A percentile compares a stretch with the other conserved stretches of the same genome.
Conservation (phyloP, 2,888 invertebrate species). For the Eupeodes luniger region DNA sequence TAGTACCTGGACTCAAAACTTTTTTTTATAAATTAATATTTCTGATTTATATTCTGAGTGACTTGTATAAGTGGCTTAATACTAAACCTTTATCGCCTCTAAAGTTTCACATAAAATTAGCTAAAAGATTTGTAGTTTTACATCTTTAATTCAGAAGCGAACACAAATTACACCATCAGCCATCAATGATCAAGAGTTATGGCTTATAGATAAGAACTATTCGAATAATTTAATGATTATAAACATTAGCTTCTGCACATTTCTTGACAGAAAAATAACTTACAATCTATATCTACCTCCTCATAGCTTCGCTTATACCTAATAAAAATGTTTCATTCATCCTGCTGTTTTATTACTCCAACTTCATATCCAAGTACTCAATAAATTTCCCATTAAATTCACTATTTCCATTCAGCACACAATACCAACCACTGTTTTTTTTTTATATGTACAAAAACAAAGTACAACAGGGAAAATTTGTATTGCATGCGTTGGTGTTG, state of each 20-base stretch:
- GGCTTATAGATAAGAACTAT: background rate
- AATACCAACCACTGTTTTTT: background rate
- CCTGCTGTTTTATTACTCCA: constrained; percentile 43
- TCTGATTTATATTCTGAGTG: no score
- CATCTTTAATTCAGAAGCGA: no score
- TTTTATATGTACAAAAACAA: background rate
- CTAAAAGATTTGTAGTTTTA: no score
- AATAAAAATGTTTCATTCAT: constrained; percentile 29
- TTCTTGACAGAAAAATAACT: background rate
- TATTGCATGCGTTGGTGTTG: constrained; percentile 18
- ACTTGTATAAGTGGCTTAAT: no score
- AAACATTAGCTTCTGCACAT: background rate
- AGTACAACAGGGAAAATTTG: background rate
- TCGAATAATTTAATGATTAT: background rate
- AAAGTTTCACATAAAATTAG: no score
- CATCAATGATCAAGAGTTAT: background rate
- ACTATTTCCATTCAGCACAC: constrained; percentile 16
- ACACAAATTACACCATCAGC: no score
- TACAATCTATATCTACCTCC: no score
- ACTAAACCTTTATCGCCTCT: no score
- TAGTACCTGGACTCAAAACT: no score
- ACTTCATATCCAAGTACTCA: constrained; percentile 37
- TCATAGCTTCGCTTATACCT: background rate
- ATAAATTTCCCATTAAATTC: constrained; percentile 46
- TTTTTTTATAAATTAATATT: no score